Base-by-base conservation (phyloP, 2,888 invertebrate genomes). In the Nomada hirtipes region DNA sequence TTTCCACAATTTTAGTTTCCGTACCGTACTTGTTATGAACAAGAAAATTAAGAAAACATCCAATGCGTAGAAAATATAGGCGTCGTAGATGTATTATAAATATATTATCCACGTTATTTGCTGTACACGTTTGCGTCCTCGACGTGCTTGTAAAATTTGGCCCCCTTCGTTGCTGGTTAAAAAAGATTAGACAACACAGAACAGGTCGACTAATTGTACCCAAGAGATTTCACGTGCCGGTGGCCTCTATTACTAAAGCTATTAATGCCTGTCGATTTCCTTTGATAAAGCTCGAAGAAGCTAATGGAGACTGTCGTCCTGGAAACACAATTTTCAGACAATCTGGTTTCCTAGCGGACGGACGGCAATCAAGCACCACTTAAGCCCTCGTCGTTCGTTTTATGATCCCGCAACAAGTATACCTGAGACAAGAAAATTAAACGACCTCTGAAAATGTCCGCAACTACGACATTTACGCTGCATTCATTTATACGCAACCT, bases 321-420 rank as follows among this genome's bases (percentile, higher is more conserved):
- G 83, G 76, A 87, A 86, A 87, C 69, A 82, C 79, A 82, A 87
- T 87, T 87, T 83, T 86, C 87, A 77, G 82, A 82, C 85, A 87
- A 87, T 87, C 83, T 83, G 83, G 79, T 87, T 77, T 83, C 76
- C 83, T 59, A 61, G 68, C 76, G 87, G 83, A 84, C 80, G 82
- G 73, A 73, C 82, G 75, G 86, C 87, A 87, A 87, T 87, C 87
- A 87, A 82, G 87, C 78, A 69, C 76, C 87, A 68, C 81, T 87
- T 83, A 85, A 87, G 78, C 71, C 81, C 52, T 77, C 74, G 65
- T 68, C 74, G 80, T 72, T 76, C 80, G 83, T 80, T 84, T 86
- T 86, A 86, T 67, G 86, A 86, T 83, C 82, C 69, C 63, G 77
- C 55, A 82, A 71, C 84, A 73, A 73, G 71, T 57, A 57, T 50